Percentiles rank a stretch among this genome's conserved stretches.
phyloP scores from a whole-genome alignment of 2,797 vertebrate species.

The Paramormyrops hopkinsi region DNA sequence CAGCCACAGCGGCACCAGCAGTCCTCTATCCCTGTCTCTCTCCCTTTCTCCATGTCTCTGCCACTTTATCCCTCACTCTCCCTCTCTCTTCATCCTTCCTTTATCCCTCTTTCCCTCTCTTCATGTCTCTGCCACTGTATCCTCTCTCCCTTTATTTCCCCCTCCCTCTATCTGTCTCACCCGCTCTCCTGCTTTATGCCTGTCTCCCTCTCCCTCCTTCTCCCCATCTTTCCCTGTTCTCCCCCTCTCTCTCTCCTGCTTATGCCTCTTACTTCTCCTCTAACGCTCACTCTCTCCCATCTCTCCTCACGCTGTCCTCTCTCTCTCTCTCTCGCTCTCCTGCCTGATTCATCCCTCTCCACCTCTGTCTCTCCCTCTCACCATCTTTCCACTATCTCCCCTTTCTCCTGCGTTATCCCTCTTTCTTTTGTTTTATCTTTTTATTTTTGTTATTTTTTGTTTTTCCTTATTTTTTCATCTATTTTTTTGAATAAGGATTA shows the following conservation, averaged over 20 bases:
- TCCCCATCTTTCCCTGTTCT: not conserved
- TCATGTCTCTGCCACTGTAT: not conserved
- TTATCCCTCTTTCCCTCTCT: not conserved
- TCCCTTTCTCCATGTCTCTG: not conserved
- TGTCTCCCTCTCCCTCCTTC: not conserved
- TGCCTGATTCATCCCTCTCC: not conserved
- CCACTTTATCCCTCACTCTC: not conserved
- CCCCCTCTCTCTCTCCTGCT: not conserved
- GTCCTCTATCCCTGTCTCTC: conserved; percentile 27
- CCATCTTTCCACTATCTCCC: too few species aligned
- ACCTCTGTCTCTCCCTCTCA: too few species aligned
- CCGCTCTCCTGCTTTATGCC: not conserved
- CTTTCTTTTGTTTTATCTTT: too few species aligned
- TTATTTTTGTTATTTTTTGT: too few species aligned
- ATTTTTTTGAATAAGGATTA: too few species aligned
- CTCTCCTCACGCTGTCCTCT: not conserved
- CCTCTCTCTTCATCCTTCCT: not conserved
- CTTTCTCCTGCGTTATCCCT: not conserved
- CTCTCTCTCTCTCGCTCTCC: not conserved
- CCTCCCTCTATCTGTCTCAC: not conserved
- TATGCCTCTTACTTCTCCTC: not conserved
- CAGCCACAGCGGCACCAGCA: not conserved
- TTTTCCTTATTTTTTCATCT: too few species aligned
- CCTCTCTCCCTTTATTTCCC: not conserved
- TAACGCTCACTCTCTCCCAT: not conserved